Conservation (phyloP, 2,888 invertebrate species). For the Lissonota sp. region DNA sequence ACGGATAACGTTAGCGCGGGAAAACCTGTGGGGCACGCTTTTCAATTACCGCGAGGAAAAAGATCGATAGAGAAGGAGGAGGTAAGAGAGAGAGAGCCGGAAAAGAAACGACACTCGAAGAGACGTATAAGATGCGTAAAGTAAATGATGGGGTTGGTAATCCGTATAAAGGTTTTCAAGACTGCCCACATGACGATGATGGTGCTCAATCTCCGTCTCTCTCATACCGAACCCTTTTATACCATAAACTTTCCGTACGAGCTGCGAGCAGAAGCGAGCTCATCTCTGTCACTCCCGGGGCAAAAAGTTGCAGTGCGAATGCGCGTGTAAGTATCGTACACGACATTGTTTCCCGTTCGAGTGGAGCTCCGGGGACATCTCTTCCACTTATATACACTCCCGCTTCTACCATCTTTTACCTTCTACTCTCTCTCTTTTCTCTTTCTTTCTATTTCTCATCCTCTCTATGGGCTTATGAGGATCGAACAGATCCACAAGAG, state of each 20-base stretch:
- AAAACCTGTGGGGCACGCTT: constrained; percentile 63
- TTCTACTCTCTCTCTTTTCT: constrained; percentile 13
- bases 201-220: constrained; percentile 27
- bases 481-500: constrained; percentile 30
- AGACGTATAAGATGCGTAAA: constrained; percentile 52
- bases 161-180: constrained; percentile 63
- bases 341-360: constrained; percentile 61
- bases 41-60: constrained; percentile 57
- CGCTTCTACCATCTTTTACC: constrained; percentile 41
- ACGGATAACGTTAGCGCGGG: constrained; percentile 39
- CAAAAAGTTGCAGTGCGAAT: constrained; percentile 62
- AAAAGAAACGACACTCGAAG: constrained; percentile 51
- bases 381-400: constrained; percentile 46
- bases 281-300: background rate
- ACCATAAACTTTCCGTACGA: constrained; percentile 20
- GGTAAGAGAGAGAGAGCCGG: constrained; percentile 55
- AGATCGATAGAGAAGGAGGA: constrained; percentile 17
- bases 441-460: constrained; percentile 15
- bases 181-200: constrained; percentile 38
- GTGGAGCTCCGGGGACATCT: constrained; percentile 30
- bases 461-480: constrained; percentile 7
- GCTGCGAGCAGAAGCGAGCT: no score
- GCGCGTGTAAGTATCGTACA: constrained; percentile 57
- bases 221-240: constrained; percentile 5
- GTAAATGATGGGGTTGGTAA: constrained; percentile 62